Percentiles rank a stretch among this genome's conserved stretches.
These are phyloP conservation scores for Ctena decussata DNA, from an alignment of 2,888 invertebrate genomes.

Conservation along the genomic window DNA sequence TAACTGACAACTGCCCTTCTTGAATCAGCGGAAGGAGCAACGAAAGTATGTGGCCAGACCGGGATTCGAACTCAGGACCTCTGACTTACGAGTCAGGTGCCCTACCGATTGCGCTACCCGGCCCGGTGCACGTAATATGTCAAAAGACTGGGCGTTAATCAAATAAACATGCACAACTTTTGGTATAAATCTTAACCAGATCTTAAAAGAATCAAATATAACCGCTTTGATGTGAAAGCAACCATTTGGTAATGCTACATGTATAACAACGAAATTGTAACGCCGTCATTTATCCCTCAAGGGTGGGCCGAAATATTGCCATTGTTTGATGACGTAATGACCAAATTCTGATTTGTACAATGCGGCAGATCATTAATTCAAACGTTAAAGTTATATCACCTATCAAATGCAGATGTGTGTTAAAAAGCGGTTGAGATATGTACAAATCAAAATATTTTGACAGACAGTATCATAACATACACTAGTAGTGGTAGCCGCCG, in stretches of 20 bases:
- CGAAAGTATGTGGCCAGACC: too few species aligned
- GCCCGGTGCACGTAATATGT: too few species aligned
- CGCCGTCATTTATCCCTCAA: background rate
- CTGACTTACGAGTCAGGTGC: too few species aligned
- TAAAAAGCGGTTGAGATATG: background rate
- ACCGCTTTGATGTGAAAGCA: background rate
- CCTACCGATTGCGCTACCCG: too few species aligned
- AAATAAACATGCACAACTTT: too few species aligned
- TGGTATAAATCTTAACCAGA: too few species aligned
- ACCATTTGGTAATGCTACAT: background rate
- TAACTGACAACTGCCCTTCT: too few species aligned
- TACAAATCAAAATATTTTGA: slow-evolving; percentile 3
- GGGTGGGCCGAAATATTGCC: background rate
- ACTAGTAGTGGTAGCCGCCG: background rate
- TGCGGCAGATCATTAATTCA: background rate
- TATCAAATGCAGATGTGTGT: background rate
- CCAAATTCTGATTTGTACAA: background rate
- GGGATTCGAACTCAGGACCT: too few species aligned
- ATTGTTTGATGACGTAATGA: slow-evolving; percentile 1
- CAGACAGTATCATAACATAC: background rate
- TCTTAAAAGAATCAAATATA: background rate
- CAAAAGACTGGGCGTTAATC: too few species aligned
- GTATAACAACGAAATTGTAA: background rate
- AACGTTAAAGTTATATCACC: background rate
- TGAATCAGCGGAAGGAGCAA: too few species aligned